Evolutionary conservation across 2,113 vertebrate species (phyloP).

Genomic region (Burhinus bistriatus): DNA sequence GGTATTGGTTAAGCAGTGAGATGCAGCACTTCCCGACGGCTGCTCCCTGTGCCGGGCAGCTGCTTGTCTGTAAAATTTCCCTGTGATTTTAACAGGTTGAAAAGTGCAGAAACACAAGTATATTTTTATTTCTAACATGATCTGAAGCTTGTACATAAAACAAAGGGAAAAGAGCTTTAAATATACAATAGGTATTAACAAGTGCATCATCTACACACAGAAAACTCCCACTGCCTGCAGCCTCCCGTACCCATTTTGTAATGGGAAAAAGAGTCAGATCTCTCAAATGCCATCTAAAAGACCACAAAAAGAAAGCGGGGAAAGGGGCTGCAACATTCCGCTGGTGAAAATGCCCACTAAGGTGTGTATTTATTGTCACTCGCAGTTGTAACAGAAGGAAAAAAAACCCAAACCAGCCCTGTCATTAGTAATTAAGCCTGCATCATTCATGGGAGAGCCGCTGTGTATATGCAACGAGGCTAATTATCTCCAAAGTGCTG

Average conservation of each 20-base stretch:
- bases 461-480: background rate
- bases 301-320: accelerated
- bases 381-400: background rate
- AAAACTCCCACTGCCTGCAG: background rate
- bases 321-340: background rate
- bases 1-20: background rate
- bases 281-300: background rate
- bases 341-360: background rate
- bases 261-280: accelerated
- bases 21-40: accelerated
- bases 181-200: accelerated
- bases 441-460: background rate
- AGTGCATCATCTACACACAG: background rate
- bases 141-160: background rate
- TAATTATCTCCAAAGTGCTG: slow-evolving; percentile 27
- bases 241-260: background rate
- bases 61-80: accelerated
- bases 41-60: background rate
- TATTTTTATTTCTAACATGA: background rate
- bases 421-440: slow-evolving; percentile 29
- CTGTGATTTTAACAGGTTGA: background rate
- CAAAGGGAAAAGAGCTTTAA: background rate
- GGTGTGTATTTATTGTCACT: background rate
- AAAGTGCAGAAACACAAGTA: background rate
- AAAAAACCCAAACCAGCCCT: background rate